A percentile compares a stretch with the other conserved stretches of the same genome.
Conservation (phyloP, 2,797 vertebrate species). For the Enteromius anoplus region DNA sequence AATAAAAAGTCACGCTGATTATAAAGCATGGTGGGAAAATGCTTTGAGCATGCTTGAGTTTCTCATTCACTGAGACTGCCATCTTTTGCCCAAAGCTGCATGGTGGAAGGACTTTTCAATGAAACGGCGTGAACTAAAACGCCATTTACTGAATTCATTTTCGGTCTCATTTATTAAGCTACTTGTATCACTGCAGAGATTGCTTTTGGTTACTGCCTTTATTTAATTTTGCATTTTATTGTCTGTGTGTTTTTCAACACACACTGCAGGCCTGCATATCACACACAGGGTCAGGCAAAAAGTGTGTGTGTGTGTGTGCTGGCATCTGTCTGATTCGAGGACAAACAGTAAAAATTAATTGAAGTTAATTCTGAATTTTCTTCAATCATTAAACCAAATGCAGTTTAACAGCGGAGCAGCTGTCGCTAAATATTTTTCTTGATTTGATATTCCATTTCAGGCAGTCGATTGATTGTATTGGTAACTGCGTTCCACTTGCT, state of each 20-base stretch:
- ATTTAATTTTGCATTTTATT: conserved; percentile 7
- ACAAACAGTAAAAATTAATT: neutral
- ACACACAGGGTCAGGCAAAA: conserved; percentile 17
- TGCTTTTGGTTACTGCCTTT: neutral
- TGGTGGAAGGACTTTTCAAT: conserved; percentile 22
- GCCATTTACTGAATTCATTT: conserved; percentile 11
- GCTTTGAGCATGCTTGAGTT: conserved; percentile 37
- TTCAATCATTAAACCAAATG: neutral
- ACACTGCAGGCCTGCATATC: conserved; percentile 14
- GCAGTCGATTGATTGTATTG: conserved; percentile 48
- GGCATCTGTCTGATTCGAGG: conserved; percentile 4
- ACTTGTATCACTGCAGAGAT: neutral
- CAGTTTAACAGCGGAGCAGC: conserved; percentile 5
- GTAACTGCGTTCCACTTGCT: conserved; percentile 39
- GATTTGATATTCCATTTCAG: conserved; percentile 38
- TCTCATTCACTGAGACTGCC: conserved; percentile 30
- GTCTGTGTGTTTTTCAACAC: conserved; percentile 5
- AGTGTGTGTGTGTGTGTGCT: neutral
- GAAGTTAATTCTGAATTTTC: neutral
- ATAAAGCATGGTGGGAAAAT: conserved; percentile 39
- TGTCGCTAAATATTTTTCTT: conserved; percentile 32
- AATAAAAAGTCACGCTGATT: conserved; percentile 44
- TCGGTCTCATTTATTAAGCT: neutral
- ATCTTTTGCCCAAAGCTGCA: conserved; percentile 43
- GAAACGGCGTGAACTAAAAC: conserved; percentile 26